Evolutionary conservation across 2,113 vertebrate genomes (phyloP).

Genomic region (Nematolebias whitei): DNA sequence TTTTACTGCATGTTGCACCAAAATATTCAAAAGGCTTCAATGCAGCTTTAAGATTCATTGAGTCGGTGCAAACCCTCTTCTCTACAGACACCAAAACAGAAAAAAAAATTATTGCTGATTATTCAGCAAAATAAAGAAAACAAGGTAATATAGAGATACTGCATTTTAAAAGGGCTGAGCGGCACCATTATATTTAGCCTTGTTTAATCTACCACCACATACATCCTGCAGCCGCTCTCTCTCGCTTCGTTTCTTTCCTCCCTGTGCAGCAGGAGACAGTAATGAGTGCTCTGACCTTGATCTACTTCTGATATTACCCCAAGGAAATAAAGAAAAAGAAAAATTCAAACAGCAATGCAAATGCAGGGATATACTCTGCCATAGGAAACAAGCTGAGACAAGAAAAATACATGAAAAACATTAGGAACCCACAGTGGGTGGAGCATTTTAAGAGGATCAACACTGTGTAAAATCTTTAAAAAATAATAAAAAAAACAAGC

Average conservation of each 20-base stretch:
- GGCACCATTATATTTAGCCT: neutral
- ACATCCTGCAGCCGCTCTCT: neutral
- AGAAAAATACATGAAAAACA: neutral
- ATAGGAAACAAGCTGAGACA: neutral
- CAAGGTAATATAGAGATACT: neutral
- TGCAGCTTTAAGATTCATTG: no score
- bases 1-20: slow-evolving; percentile 1
- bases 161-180: neutral
- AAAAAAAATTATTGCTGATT: neutral
- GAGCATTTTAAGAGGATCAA: slow-evolving; percentile 21
- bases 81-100: neutral
- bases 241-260: slow-evolving; percentile 8
- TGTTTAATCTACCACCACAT: slow-evolving; percentile 3
- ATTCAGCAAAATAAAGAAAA: slow-evolving; percentile 1
- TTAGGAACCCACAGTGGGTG: neutral
- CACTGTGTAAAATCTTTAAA: neutral
- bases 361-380: neutral
- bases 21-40: neutral
- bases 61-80: no score
- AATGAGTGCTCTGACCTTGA: slow-evolving; percentile 53
- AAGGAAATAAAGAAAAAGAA: slow-evolving; percentile 1
- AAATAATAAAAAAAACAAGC: neutral
- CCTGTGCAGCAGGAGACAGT: slow-evolving; percentile 31
- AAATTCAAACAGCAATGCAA: slow-evolving; percentile 1
- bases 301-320: slow-evolving; percentile 22